These are phyloP conservation scores for Trichonephila inaurata DNA, from an alignment of 1,140 invertebrate genomes.

Conservation along the genomic window DNA sequence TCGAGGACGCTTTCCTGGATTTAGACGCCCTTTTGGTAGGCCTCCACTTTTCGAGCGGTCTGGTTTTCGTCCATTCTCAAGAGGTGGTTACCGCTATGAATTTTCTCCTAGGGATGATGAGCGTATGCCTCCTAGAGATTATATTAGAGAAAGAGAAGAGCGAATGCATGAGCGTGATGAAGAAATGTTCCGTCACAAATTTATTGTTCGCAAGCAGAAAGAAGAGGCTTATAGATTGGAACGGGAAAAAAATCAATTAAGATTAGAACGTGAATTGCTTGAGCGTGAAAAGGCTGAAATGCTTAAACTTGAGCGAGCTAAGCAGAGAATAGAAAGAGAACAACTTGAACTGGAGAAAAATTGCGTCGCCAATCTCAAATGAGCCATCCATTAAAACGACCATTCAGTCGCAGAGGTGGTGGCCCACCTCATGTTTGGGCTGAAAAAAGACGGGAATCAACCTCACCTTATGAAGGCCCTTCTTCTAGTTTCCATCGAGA, in stretches of 20 bases:
- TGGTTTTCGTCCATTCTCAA: constrained; percentile 40
- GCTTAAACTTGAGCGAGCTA: constrained; percentile 64
- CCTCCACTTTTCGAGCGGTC: neutral
- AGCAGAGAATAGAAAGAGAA: constrained; percentile 72
- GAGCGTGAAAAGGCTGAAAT: constrained; percentile 71
- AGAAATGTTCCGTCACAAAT: constrained; percentile 10
- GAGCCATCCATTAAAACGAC: constrained; percentile 17
- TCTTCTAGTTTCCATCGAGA: constrained; percentile 29
- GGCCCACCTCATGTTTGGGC: constrained; percentile 42
- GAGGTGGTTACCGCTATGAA: neutral
- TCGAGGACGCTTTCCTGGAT: constrained; percentile 30
- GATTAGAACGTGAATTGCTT: constrained; percentile 68
- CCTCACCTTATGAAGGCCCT: constrained; percentile 22
- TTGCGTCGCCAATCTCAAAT: constrained; percentile 57
- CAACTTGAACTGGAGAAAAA: constrained; percentile 66
- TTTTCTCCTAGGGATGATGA: neutral
- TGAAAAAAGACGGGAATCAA: constrained; percentile 2
- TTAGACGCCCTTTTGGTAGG: constrained; percentile 37
- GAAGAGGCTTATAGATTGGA: constrained; percentile 72
- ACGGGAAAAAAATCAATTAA: constrained; percentile 54
- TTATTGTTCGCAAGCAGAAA: constrained; percentile 66
- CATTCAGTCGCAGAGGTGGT: constrained; percentile 38
- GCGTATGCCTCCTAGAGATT: neutral
- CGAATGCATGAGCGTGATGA: constrained; percentile 20
- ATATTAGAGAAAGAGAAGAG: constrained; percentile 37